phyloP scores from a whole-genome alignment of 2,797 vertebrate species.

The Percopsis omiscomaycus region DNA sequence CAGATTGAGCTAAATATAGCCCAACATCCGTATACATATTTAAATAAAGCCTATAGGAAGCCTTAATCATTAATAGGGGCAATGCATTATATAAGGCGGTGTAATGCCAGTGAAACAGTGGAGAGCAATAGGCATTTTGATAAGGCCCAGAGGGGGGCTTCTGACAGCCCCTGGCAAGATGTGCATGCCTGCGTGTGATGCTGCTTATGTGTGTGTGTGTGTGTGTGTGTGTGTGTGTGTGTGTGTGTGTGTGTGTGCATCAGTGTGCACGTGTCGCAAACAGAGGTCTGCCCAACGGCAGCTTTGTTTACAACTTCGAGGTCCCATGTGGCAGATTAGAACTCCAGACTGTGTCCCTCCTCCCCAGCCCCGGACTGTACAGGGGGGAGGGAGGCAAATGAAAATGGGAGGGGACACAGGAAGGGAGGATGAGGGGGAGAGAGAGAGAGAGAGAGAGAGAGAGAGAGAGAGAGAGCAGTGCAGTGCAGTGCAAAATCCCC shows the following conservation, averaged over 20 bases:
- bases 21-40: slow-evolving; percentile 67
- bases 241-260: slow-evolving; percentile 12
- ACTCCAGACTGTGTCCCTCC: slow-evolving; percentile 51
- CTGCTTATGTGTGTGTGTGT: neutral
- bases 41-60: slow-evolving; percentile 68
- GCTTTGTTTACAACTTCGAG: slow-evolving; percentile 59
- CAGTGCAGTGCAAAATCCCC: slow-evolving; percentile 33
- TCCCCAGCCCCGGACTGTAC: slow-evolving; percentile 43
- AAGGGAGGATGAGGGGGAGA: slow-evolving; percentile 28
- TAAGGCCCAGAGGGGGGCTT: slow-evolving; percentile 15
- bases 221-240: slow-evolving; percentile 11
- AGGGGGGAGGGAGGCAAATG: slow-evolving; percentile 32
- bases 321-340: slow-evolving; percentile 66
- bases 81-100: slow-evolving; percentile 56
- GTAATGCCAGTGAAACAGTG: slow-evolving; percentile 35
- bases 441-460: slow-evolving; percentile 7
- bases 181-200: neutral
- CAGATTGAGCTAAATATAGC: slow-evolving; percentile 70
- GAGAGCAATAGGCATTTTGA: slow-evolving; percentile 28
- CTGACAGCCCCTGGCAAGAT: slow-evolving; percentile 17
- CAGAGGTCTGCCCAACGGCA: slow-evolving; percentile 54
- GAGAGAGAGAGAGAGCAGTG: slow-evolving; percentile 15
- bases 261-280: slow-evolving; percentile 47
- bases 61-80: slow-evolving; percentile 69
- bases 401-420: slow-evolving; percentile 12